Evolutionary conservation across 2,113 vertebrate genomes (phyloP).

Genomic region (Anarhynchus alexandrinus): DNA sequence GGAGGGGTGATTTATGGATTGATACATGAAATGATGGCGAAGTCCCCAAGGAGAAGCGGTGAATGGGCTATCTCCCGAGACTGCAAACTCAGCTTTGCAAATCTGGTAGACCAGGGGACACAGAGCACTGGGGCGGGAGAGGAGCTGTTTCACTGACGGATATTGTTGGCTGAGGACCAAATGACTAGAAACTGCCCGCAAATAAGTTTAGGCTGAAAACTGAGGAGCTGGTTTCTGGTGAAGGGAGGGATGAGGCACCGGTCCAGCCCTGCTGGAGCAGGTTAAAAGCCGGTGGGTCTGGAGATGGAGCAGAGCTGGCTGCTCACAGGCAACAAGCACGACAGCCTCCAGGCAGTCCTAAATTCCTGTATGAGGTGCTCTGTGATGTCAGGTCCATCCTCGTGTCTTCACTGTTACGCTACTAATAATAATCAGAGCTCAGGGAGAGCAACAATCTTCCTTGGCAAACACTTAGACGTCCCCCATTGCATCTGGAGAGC

Average conservation of each 20-base stretch:
- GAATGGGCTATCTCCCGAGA: background rate
- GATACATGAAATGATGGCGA: background rate
- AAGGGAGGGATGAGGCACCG: background rate
- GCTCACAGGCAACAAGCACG: fast-evolving
- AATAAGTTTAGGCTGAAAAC: background rate
- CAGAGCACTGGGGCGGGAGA: background rate
- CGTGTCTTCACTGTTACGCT: background rate
- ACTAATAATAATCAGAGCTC: background rate
- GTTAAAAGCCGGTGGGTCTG: background rate
- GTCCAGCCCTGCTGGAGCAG: background rate
- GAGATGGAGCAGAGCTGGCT: background rate
- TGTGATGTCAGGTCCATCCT: background rate
- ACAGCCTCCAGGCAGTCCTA: background rate
- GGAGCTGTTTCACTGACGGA: background rate
- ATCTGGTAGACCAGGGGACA: background rate
- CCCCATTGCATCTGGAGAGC: background rate
- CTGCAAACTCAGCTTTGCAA: slow-evolving; percentile 19
- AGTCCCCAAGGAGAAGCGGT: background rate
- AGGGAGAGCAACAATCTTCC: background rate
- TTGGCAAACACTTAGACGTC: background rate
- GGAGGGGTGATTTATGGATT: slow-evolving; percentile 17
- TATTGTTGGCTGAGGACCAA: background rate
- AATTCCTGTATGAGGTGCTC: background rate
- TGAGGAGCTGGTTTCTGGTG: background rate
- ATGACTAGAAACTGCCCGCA: background rate